Conservation (phyloP, 2,888 invertebrate species). For the Yponomeuta sedellus region DNA sequence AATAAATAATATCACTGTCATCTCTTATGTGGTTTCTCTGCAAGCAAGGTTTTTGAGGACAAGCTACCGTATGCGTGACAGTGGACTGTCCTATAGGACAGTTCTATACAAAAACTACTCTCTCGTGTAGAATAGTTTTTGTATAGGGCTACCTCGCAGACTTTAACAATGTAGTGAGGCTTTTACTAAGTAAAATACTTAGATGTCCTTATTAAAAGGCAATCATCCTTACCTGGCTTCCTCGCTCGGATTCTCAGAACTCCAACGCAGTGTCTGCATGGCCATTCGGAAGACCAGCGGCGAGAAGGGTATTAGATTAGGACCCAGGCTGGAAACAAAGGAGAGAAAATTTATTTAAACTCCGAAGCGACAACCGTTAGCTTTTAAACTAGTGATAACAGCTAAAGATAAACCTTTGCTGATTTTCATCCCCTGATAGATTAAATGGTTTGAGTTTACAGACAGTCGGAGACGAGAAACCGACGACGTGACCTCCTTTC, state of each 20-base stretch:
- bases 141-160: too few species aligned
- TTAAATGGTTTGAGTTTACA: too few species aligned
- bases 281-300: conserved; percentile 52
- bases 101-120: too few species aligned
- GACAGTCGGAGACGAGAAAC: too few species aligned
- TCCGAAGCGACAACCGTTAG: background rate
- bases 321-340: conserved; percentile 45
- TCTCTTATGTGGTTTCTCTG: too few species aligned
- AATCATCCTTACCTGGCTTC: conserved; percentile 40
- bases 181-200: background rate
- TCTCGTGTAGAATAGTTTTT: background rate
- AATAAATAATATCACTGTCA: too few species aligned
- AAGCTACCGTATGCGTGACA: conserved; percentile 45
- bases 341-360: background rate
- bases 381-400: too few species aligned
- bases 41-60: conserved; percentile 35
- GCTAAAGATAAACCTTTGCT: too few species aligned
- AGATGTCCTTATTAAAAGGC: too few species aligned
- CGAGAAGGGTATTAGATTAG: conserved; percentile 60
- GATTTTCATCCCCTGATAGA: too few species aligned
- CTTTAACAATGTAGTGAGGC: background rate
- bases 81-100: conserved; percentile 46
- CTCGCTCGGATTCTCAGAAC: conserved; percentile 43
- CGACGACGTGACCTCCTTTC: too few species aligned
- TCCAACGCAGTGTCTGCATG: conserved; percentile 62